Percentiles rank a stretch among this genome's conserved stretches.
These are phyloP conservation scores for Sinotaia quadrata DNA, from an alignment of 2,888 invertebrate genomes.

Conservation along the genomic window DNA sequence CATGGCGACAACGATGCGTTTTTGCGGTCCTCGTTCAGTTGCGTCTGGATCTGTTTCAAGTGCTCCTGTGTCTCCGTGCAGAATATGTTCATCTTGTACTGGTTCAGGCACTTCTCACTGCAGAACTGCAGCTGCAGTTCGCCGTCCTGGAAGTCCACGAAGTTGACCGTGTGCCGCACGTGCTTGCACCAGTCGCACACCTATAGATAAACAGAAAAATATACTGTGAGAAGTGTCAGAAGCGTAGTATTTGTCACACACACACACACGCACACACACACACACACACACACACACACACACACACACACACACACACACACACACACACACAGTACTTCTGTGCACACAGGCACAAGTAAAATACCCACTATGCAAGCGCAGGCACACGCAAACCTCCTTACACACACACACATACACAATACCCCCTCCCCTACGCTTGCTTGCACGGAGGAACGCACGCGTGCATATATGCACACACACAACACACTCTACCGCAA, in stretches of 20 bases:
- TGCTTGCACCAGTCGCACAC: constrained; percentile 94
- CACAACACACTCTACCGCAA: too few species aligned
- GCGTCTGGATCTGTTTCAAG: constrained; percentile 79
- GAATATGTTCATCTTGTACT: constrained; percentile 97
- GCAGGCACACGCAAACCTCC: too few species aligned
- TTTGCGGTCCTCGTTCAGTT: constrained; percentile 29
- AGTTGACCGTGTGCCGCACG: constrained; percentile 89
- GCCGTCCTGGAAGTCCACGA: constrained; percentile 92
- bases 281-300: not conserved
- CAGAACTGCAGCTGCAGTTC: constrained; percentile 90
- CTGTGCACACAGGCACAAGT: not conserved
- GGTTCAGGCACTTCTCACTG: constrained; percentile 93
- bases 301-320: not conserved
- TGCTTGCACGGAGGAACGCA: too few species aligned
- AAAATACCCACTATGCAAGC: too few species aligned
- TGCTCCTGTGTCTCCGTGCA: constrained; percentile 94
- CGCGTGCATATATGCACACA: too few species aligned
- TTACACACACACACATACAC: too few species aligned
- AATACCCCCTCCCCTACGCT: too few species aligned
- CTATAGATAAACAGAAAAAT: constrained; percentile 20
- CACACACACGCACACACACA: too few species aligned
- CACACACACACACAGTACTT: not conserved
- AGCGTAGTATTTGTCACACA: not conserved
- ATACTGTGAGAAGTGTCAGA: not conserved
- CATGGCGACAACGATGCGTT: constrained; percentile 31